Percentiles rank a stretch among this genome's conserved stretches.
Evolutionary conservation across 2,888 invertebrate genomes (phyloP).

Genomic region (Belgica antarctica): DNA sequence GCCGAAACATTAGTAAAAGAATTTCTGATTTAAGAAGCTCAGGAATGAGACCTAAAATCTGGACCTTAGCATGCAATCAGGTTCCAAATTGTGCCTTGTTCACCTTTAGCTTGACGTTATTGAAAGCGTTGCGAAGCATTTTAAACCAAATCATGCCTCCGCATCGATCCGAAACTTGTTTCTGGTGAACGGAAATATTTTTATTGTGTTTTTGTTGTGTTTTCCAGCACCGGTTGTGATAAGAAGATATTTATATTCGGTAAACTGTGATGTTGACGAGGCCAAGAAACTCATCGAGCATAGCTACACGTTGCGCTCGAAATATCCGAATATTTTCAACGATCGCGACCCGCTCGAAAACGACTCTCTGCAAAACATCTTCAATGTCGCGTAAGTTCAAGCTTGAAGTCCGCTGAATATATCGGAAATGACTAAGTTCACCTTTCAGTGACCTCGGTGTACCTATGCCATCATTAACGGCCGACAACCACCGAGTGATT

Average conservation of each 20-base stretch:
- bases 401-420: background rate
- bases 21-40: too few species aligned
- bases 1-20: too few species aligned
- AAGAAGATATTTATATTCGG: constrained; percentile 50
- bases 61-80: too few species aligned
- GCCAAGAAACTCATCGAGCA: constrained; percentile 50
- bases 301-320: constrained; percentile 57
- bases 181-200: too few species aligned
- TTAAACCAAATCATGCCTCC: too few species aligned
- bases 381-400: constrained; percentile 34
- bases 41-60: too few species aligned
- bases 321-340: constrained; percentile 57
- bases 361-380: constrained; percentile 23
- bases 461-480: constrained; percentile 65
- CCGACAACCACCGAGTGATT: constrained; percentile 66
- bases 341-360: constrained; percentile 56
- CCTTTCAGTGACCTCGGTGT: constrained; percentile 48
- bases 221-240: constrained; percentile 49
- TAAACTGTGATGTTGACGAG: constrained; percentile 49
- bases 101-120: too few species aligned
- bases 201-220: background rate
- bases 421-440: background rate
- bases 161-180: too few species aligned
- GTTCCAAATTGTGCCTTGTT: too few species aligned
- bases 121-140: too few species aligned